A percentile compares a stretch with the other conserved stretches of the same genome.
These are phyloP conservation scores for Glomeris maerens DNA, from an alignment of 1,140 invertebrate species.

Conservation along the genomic window DNA sequence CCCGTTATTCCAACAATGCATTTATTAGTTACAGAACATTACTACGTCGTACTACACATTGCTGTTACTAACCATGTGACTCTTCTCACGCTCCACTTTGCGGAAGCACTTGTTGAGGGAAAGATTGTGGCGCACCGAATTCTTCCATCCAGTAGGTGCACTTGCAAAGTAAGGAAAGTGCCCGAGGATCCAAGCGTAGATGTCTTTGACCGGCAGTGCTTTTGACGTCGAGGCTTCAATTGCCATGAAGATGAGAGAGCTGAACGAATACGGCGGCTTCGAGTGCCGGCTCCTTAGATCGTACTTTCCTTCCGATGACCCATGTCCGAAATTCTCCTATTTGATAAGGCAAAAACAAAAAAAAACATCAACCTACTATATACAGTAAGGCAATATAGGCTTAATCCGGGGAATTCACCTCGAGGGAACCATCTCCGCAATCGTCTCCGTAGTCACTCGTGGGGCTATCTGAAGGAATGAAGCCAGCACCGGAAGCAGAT, in stretches of 20 bases:
- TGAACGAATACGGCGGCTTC: conserved; percentile 89
- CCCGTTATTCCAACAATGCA: background rate
- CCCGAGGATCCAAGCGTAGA: conserved; percentile 89
- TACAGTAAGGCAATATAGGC: too few relatives aligned
- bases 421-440: conserved; percentile 7
- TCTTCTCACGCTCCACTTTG: conserved; percentile 36
- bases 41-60: background rate
- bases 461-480: too few relatives aligned
- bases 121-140: conserved; percentile 41
- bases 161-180: conserved; percentile 40
- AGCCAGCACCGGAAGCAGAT: too few relatives aligned
- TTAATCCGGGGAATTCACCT: too few relatives aligned
- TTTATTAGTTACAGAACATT: conserved; percentile 3
- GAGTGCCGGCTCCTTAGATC: too few relatives aligned
- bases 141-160: conserved; percentile 41
- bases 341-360: too few relatives aligned
- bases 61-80: background rate
- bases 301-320: too few relatives aligned
- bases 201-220: conserved; percentile 86
- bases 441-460: conserved; percentile 11
- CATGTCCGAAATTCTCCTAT: too few relatives aligned
- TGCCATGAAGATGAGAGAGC: conserved; percentile 93
- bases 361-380: too few relatives aligned
- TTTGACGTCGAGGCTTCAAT: conserved; percentile 80
- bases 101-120: conserved; percentile 42